Evolutionary conservation across 2,888 invertebrate genomes (phyloP).

Genomic region (Sturmia bella): DNA sequence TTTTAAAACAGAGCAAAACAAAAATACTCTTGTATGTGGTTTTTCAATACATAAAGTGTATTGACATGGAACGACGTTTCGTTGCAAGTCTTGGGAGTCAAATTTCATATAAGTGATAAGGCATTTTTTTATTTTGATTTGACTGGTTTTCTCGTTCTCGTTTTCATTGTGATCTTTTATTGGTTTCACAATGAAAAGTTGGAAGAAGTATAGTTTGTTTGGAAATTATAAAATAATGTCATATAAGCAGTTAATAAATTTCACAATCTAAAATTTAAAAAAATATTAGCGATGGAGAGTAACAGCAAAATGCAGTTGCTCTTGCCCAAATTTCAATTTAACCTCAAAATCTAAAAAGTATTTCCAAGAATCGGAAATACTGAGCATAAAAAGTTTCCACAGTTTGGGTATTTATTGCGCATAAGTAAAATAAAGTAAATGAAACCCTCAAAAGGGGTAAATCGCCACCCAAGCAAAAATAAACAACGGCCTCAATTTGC

Average conservation of each 20-base stretch:
- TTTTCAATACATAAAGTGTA: constrained; percentile 59
- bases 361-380: too few relatives aligned
- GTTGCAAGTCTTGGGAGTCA: constrained; percentile 57
- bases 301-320: too few relatives aligned
- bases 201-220: constrained; percentile 7
- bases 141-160: constrained; percentile 29
- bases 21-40: constrained; percentile 40
- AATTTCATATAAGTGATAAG: constrained; percentile 55
- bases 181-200: constrained; percentile 1
- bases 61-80: constrained; percentile 59
- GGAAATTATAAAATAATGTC: constrained; percentile 11
- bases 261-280: too few relatives aligned
- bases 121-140: constrained; percentile 36
- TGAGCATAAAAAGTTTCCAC: too few relatives aligned
- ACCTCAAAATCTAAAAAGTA: too few relatives aligned
- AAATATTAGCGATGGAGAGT: too few relatives aligned
- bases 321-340: too few relatives aligned
- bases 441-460: too few relatives aligned
- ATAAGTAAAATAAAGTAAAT: too few relatives aligned
- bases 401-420: too few relatives aligned
- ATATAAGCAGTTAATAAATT: not conserved
- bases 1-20: constrained; percentile 6
- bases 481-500: too few relatives aligned
- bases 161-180: constrained; percentile 3
- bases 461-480: too few relatives aligned